A percentile compares a stretch with the other conserved stretches of the same genome.
Conservation (phyloP, 2,888 invertebrate species). For the Cataglyphis livida region DNA sequence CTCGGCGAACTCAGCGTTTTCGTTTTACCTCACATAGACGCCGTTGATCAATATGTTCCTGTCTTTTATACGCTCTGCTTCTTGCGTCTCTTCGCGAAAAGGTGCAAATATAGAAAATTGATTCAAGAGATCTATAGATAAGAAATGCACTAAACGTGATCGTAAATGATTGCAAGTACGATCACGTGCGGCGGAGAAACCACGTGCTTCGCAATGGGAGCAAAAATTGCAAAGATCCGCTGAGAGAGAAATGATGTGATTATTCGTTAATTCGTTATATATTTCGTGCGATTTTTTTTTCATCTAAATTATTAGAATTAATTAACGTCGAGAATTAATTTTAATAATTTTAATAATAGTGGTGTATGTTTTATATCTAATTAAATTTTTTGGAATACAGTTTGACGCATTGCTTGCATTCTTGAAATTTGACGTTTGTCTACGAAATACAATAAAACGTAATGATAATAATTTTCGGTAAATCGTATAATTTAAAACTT, state of each 20-base stretch:
- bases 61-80: constrained; percentile 7
- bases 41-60: constrained; percentile 41
- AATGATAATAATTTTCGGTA: constrained; percentile 14
- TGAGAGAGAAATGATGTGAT: neutral
- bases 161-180: neutral
- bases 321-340: neutral
- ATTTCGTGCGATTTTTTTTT: neutral
- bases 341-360: neutral
- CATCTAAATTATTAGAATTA: neutral
- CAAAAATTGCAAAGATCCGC: neutral
- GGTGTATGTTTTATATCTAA: neutral
- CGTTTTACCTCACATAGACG: constrained; percentile 3
- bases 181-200: neutral
- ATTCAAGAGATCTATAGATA: constrained; percentile 18
- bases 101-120: constrained; percentile 17
- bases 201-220: neutral
- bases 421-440: constrained; percentile 23
- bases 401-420: neutral
- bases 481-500: constrained; percentile 38
- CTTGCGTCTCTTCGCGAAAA: neutral
- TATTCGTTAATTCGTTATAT: neutral
- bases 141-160: neutral
- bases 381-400: neutral
- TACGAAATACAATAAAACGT: constrained; percentile 37
- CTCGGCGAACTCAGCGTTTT: constrained; percentile 23